Conservation (phyloP, 1,140 invertebrate species). For the Drosophila melanica region DNA sequence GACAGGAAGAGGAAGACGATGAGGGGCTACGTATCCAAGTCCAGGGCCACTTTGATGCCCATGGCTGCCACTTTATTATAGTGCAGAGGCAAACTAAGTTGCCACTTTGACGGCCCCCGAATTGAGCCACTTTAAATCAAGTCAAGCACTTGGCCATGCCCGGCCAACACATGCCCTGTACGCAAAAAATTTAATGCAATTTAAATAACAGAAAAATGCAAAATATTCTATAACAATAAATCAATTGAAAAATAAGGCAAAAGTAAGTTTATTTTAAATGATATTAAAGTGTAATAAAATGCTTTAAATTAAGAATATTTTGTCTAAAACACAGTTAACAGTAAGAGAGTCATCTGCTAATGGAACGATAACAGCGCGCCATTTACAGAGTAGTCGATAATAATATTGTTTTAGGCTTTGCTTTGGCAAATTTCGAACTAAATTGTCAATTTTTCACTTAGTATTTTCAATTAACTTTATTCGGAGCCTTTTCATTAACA, state of each 20-base stretch:
- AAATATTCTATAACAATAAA: too few relatives aligned
- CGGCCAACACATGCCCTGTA: conserved; percentile 7
- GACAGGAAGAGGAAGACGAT: background rate
- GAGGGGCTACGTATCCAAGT: background rate
- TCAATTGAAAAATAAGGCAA: too few relatives aligned
- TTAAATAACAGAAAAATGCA: too few relatives aligned
- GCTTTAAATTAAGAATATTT: background rate
- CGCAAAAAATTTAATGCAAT: background rate
- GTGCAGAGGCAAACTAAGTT: conserved; percentile 41
- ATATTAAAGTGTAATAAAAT: too few relatives aligned
- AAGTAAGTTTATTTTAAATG: too few relatives aligned
- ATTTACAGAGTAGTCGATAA: background rate
- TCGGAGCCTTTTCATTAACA: background rate
- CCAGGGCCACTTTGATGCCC: conserved; percentile 50
- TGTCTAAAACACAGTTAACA: background rate
- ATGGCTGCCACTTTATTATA: conserved; percentile 59
- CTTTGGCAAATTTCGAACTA: too few relatives aligned
- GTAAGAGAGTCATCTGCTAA: background rate
- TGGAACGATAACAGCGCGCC: background rate
- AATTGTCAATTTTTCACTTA: too few relatives aligned
- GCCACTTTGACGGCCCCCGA: conserved; percentile 35
- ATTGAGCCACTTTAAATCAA: conserved; percentile 44
- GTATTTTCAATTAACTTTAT: too few relatives aligned
- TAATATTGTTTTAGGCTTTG: too few relatives aligned
- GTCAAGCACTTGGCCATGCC: background rate